Conservation (phyloP, 2,113 vertebrate species). For the Cathartes aura region DNA sequence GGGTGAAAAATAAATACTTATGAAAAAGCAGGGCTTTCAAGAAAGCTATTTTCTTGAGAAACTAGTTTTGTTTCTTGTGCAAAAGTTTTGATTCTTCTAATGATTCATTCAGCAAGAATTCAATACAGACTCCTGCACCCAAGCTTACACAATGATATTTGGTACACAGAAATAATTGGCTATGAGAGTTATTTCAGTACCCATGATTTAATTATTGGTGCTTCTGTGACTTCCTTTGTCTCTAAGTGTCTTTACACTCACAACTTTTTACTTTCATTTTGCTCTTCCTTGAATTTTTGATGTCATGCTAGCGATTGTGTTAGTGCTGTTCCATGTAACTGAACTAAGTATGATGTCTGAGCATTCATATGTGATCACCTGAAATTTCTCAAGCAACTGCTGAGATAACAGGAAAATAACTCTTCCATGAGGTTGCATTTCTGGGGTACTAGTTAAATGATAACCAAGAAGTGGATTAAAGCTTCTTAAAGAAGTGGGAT, state of each 20-base stretch:
- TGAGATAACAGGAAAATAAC: neutral
- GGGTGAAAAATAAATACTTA: neutral
- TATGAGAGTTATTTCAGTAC: neutral
- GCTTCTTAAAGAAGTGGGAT: neutral
- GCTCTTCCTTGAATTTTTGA: neutral
- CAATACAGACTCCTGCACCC: neutral
- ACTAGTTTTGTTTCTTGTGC: neutral
- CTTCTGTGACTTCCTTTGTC: neutral
- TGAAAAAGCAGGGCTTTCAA: neutral
- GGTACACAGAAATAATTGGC: neutral
- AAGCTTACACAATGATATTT: neutral
- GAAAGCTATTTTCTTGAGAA: neutral
- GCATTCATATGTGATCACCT: neutral
- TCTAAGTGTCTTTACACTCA: neutral
- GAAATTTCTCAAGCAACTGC: neutral
- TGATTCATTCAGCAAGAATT: neutral
- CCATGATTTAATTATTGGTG: neutral
- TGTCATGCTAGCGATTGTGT: neutral
- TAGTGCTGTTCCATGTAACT: neutral
- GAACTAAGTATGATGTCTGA: neutral
- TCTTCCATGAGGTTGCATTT: neutral
- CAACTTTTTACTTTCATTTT: neutral
- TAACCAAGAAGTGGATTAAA: neutral
- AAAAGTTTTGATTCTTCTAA: neutral
- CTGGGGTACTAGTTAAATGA: neutral